Evolutionary conservation across 2,888 invertebrate species (phyloP).

Genomic region (Hyposoter didymator): DNA sequence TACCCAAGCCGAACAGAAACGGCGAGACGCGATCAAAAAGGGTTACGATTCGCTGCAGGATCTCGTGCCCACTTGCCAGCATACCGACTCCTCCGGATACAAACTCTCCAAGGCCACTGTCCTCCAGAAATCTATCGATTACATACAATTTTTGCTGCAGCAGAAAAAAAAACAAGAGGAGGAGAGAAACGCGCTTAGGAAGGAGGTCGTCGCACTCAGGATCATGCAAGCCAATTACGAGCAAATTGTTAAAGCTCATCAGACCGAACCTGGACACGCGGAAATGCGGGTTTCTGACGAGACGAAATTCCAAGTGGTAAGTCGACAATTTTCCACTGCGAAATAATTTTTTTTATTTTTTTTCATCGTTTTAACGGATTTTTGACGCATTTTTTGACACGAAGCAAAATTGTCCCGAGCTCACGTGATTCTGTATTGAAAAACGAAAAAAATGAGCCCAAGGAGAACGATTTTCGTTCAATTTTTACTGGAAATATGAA

Average conservation of each 20-base stretch:
- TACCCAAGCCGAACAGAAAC: slow-evolving; percentile 98
- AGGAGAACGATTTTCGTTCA: too few relatives aligned
- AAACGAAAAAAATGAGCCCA: too few relatives aligned
- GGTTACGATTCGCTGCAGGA: slow-evolving; percentile 97
- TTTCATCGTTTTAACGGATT: too few relatives aligned
- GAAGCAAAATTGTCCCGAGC: too few relatives aligned
- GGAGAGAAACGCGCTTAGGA: slow-evolving; percentile 94
- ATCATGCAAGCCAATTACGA: slow-evolving; percentile 97
- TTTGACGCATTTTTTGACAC: too few relatives aligned
- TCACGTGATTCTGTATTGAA: too few relatives aligned
- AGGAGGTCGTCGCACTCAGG: slow-evolving; percentile 96
- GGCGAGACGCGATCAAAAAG: slow-evolving; percentile 98
- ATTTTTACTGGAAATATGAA: too few relatives aligned
- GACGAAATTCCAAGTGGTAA: slow-evolving; percentile 97
- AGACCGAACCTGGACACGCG: slow-evolving; percentile 94
- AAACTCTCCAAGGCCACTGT: slow-evolving; percentile 98
- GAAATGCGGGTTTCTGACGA: slow-evolving; percentile 97
- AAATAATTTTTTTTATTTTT: too few relatives aligned
- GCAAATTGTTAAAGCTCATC: slow-evolving; percentile 98
- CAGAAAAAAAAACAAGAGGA: slow-evolving; percentile 98
- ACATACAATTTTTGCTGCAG: slow-evolving; percentile 95
- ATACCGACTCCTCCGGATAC: slow-evolving; percentile 95
- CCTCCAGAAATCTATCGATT: slow-evolving; percentile 97
- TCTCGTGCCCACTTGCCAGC: slow-evolving; percentile 96
- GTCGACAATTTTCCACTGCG: too few relatives aligned